Base-by-base conservation (phyloP, 2,113 vertebrate genomes). In the Climacteris rufus region DNA sequence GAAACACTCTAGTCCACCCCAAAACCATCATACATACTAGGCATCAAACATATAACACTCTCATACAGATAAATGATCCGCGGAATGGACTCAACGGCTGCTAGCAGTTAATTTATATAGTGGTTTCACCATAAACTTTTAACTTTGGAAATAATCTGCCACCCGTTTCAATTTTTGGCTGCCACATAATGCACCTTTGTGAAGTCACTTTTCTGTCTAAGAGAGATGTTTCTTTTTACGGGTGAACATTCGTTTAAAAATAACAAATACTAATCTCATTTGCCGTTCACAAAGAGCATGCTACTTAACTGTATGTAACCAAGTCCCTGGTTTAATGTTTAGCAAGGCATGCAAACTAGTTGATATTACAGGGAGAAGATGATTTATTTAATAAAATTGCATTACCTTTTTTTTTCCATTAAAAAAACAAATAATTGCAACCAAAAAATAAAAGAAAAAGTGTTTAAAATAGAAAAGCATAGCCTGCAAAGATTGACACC, bases 41-140 rank as follows among this genome's bases (percentile, higher is more conserved):
- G 85, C 90, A 96, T 93, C 93, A 96, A 96, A 88, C 71, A 90
- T 93, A 96, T 89, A 97, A 96, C 93, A 97, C 94, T 93, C 95
- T 96, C 90, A 92, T 75, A 93, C 92, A 88, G 88, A 97, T 92
- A 97, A 97, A 97, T 97, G 96, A 96, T 92, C 93, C 96, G 56
- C 96, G 92, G 90, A 97, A 95, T 87, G 80, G 94, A 86, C 90
- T 95, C 93, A 93, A 81, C 20, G 65, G 92, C 95, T 97, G 95
- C 89, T 96, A 95, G 92, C 93, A 97, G 95, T 94, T 97, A 97
- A 97, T 96, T 96, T 96, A 96, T 96, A 94, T 91, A 1, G 61
- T 89, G 94, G 95, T 95, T 96, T 96, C 4, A 5, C 84, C 81
- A 94, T 96, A 96, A 94, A 93, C 89, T 94, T 95, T 96, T 96